A percentile compares a stretch with the other conserved stretches of the same genome.
phyloP scores from a whole-genome alignment of 92 coral and sea anemone species.

The Epizoanthus ramosus region DNA sequence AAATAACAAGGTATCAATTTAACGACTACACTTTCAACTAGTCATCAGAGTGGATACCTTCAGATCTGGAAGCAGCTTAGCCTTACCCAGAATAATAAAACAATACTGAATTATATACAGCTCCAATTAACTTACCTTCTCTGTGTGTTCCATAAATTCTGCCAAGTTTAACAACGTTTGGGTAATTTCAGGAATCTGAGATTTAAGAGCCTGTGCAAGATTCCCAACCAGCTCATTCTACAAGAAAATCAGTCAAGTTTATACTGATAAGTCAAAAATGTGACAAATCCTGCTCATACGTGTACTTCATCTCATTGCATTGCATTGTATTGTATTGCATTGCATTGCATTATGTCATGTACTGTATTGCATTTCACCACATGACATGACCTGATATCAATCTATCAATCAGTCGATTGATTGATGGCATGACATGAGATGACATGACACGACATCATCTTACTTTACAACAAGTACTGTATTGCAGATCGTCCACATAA shows the following conservation, averaged over 20 bases:
- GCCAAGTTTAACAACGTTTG: conserved; percentile 96
- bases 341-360: too few species aligned
- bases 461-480: background rate
- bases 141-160: conserved; percentile 97
- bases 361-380: background rate
- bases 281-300: background rate
- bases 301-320: too few species aligned
- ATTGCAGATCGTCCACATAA: background rate
- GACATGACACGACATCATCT: too few species aligned
- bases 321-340: too few species aligned
- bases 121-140: conserved; percentile 57
- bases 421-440: too few species aligned
- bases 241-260: background rate
- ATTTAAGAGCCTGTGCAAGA: conserved; percentile 83
- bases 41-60: too few species aligned
- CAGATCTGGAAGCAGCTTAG: too few species aligned
- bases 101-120: background rate
- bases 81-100: too few species aligned
- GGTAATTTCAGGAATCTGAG: conserved; percentile 97
- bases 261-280: background rate
- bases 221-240: conserved; percentile 91
- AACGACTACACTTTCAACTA: too few species aligned
- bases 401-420: too few species aligned
- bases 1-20: too few species aligned
- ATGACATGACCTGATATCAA: too few species aligned